phyloP scores from a whole-genome alignment of 2,888 invertebrate species.

The Alloplasta piceator region DNA sequence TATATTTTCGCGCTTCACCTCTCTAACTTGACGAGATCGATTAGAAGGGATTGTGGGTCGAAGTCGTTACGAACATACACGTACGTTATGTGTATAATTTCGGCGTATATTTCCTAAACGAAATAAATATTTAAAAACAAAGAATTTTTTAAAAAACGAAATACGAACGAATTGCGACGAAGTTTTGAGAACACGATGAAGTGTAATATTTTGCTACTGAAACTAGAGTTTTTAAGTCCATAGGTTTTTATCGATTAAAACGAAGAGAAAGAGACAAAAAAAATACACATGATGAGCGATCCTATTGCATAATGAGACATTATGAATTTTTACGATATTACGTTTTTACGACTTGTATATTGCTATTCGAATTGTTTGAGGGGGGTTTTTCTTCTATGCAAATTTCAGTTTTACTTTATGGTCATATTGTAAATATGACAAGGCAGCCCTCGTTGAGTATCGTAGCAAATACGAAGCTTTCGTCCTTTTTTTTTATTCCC shows the following conservation, averaged over 20 bases:
- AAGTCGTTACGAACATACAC: conserved; percentile 51
- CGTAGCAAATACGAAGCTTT: conserved; percentile 40
- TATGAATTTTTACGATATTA: conserved; percentile 59
- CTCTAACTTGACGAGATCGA: conserved; percentile 24
- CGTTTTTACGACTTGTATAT: conserved; percentile 61
- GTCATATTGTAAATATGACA: conserved; percentile 31
- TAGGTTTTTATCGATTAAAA: conserved; percentile 72
- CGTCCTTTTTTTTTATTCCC: conserved; percentile 11
- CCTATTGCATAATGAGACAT: conserved; percentile 47
- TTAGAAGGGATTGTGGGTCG: conserved; percentile 13
- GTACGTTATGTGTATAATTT: conserved; percentile 39
- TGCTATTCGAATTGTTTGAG: conserved; percentile 50
- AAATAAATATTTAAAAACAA: conserved; percentile 51
- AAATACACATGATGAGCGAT: conserved; percentile 51
- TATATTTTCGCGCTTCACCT: too few relatives aligned
- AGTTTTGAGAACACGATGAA: conserved; percentile 61
- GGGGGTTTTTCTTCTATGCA: conserved; percentile 34
- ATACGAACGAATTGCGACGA: conserved; percentile 64
- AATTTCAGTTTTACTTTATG: conserved; percentile 50
- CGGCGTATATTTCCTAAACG: conserved; percentile 56
- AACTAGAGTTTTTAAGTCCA: conserved; percentile 73
- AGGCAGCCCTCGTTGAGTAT: conserved; percentile 34
- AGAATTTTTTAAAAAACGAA: conserved; percentile 41
- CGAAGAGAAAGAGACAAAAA: conserved; percentile 27
- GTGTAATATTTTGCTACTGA: conserved; percentile 74